These are phyloP conservation scores for Clistopyga incitator DNA, from an alignment of 2,888 invertebrate genomes.

Conservation along the genomic window DNA sequence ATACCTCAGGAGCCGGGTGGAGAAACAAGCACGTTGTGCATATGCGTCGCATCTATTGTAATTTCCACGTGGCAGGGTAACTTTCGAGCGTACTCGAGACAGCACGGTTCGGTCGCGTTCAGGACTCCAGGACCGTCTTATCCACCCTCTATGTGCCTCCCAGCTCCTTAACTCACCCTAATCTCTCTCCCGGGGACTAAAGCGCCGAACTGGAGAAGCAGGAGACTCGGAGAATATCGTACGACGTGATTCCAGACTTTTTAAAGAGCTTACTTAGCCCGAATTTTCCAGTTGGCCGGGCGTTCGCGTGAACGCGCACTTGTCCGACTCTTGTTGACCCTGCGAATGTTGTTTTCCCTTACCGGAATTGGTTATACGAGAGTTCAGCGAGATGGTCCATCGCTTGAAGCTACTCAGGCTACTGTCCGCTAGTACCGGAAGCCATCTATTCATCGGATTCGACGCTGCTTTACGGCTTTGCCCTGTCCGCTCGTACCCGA, in stretches of 20 bases:
- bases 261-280: constrained; percentile 65
- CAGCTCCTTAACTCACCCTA: constrained; percentile 49
- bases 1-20: constrained; percentile 25
- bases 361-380: constrained; percentile 50
- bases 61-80: constrained; percentile 52
- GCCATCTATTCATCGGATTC: too few relatives aligned
- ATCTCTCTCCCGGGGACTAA: constrained; percentile 56
- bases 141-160: constrained; percentile 11
- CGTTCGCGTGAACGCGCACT: constrained; percentile 39
- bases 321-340: constrained; percentile 32
- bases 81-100: constrained; percentile 42
- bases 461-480: too few relatives aligned
- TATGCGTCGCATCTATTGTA: constrained; percentile 49
- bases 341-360: constrained; percentile 15
- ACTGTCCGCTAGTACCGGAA: too few relatives aligned
- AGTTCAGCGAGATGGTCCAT: constrained; percentile 39
- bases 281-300: constrained; percentile 60
- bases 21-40: constrained; percentile 46
- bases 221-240: constrained; percentile 37
- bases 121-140: constrained; percentile 17
- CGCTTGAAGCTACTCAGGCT: background rate
- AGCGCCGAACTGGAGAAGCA: constrained; percentile 46
- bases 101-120: background rate
- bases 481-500: too few relatives aligned
- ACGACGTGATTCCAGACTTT: constrained; percentile 60